Evolutionary conservation across 2,888 invertebrate species (phyloP).

Genomic region (Rapana venosa): DNA sequence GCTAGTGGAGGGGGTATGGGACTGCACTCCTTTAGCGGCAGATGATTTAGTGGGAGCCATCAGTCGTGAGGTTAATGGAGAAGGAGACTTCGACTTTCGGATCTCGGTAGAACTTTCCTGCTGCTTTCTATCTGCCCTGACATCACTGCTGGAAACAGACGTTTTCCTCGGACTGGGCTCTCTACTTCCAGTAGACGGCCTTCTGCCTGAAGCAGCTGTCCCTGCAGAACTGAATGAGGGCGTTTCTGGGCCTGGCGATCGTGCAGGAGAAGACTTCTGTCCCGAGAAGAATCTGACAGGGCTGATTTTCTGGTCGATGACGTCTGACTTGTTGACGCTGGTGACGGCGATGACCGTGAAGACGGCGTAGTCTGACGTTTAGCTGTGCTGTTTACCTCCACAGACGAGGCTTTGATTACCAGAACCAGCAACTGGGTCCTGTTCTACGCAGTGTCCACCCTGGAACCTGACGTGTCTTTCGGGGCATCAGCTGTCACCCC

Average conservation of each 20-base stretch:
- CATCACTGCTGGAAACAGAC: not conserved
- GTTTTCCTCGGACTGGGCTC: slow-evolving; percentile 13
- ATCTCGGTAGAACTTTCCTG: not conserved
- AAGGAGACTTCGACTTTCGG: slow-evolving; percentile 21
- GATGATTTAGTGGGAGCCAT: slow-evolving; percentile 30
- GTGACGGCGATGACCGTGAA: slow-evolving; percentile 10
- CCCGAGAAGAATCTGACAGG: not conserved
- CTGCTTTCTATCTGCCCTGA: not conserved
- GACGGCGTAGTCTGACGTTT: not conserved
- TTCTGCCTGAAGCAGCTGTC: not conserved
- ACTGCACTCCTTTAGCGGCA: slow-evolving; percentile 28
- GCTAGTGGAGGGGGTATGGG: not conserved
- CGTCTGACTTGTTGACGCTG: not conserved
- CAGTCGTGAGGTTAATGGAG: not conserved
- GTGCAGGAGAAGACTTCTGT: not conserved
- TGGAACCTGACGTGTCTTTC: not conserved
- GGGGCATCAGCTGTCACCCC: not conserved
- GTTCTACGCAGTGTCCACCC: not conserved
- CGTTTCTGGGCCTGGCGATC: not conserved
- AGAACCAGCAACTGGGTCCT: not conserved
- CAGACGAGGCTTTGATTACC: not conserved
- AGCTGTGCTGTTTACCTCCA: not conserved
- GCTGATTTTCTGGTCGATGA: not conserved
- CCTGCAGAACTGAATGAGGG: not conserved
- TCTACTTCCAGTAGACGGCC: slow-evolving; percentile 1